Evolutionary conservation across 2,888 invertebrate species (phyloP).

Genomic region (Ophion slaviceki): DNA sequence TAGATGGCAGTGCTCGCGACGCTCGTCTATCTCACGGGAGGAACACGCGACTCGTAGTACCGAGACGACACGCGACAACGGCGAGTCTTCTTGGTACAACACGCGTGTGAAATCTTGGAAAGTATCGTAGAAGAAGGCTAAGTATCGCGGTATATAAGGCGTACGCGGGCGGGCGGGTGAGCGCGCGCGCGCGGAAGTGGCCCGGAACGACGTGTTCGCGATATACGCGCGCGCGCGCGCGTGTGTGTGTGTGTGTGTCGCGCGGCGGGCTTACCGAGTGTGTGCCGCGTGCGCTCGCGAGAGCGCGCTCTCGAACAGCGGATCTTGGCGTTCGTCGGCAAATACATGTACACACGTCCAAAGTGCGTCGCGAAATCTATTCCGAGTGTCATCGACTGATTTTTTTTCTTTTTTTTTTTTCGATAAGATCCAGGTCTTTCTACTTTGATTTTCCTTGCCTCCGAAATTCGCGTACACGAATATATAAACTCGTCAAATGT

Average conservation of each 20-base stretch:
- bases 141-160: conserved; percentile 8
- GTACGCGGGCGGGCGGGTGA: conserved; percentile 3
- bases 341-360: conserved; percentile 1
- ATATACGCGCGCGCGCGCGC: conserved; percentile 28
- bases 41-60: conserved; percentile 26
- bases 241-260: conserved; percentile 30
- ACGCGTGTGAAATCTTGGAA: conserved; percentile 20
- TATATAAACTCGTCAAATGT: too few species aligned
- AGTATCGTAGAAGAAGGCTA: conserved; percentile 25
- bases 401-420: background rate
- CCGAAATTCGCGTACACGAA: too few species aligned
- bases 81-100: background rate
- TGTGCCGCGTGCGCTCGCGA: conserved; percentile 27
- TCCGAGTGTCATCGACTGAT: conserved; percentile 28
- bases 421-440: too few species aligned
- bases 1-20: conserved; percentile 39
- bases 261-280: conserved; percentile 35
- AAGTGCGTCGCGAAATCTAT: conserved; percentile 56
- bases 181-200: conserved; percentile 53
- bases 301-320: conserved; percentile 38
- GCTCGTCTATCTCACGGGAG: conserved; percentile 15
- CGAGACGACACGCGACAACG: background rate
- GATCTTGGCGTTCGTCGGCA: conserved; percentile 52
- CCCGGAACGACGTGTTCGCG: too few species aligned
- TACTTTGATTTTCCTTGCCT: too few species aligned